Percentiles rank a stretch among this genome's conserved stretches.
Conservation (phyloP, 64 coral and sea anemone species). For the Montipora sp. region DNA sequence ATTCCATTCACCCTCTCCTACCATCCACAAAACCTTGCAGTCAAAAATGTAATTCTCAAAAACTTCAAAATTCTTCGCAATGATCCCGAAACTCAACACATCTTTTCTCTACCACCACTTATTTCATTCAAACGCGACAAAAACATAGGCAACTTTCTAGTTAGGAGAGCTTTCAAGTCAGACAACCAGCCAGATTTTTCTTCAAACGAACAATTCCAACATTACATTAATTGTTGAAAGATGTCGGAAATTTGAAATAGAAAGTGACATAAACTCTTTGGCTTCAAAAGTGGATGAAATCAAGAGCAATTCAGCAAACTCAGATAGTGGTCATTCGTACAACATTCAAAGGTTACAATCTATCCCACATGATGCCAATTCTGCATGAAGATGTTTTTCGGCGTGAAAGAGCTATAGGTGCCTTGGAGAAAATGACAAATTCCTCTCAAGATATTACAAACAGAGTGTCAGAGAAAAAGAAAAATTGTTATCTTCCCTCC, state of each 20-base stretch:
- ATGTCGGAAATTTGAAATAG: slow-evolving; percentile 6
- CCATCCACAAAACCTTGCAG: no score
- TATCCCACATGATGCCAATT: slow-evolving; percentile 20
- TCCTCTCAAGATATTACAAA: slow-evolving; percentile 37
- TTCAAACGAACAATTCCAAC: slow-evolving; percentile 18
- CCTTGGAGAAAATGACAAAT: slow-evolving; percentile 60
- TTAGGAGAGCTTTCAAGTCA: neutral
- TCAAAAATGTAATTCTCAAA: no score
- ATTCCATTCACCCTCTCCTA: no score
- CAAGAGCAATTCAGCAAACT: slow-evolving; percentile 10
- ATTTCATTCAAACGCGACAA: no score
- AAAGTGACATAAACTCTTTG: slow-evolving; percentile 21
- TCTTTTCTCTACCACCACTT: no score
- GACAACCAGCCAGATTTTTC: neutral
- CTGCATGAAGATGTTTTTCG: neutral
- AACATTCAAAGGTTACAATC: slow-evolving; percentile 23
- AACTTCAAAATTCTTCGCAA: no score
- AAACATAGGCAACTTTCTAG: no score
- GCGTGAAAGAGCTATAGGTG: slow-evolving; percentile 40
- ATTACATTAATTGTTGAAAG: neutral
- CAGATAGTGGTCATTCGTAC: neutral
- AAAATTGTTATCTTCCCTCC: neutral
- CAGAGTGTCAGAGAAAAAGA: slow-evolving; percentile 1
- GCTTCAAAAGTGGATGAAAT: slow-evolving; percentile 20
- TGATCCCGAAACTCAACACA: no score